Base-by-base conservation (phyloP, 2,797 vertebrate species). In the Perodicticus potto region DNA sequence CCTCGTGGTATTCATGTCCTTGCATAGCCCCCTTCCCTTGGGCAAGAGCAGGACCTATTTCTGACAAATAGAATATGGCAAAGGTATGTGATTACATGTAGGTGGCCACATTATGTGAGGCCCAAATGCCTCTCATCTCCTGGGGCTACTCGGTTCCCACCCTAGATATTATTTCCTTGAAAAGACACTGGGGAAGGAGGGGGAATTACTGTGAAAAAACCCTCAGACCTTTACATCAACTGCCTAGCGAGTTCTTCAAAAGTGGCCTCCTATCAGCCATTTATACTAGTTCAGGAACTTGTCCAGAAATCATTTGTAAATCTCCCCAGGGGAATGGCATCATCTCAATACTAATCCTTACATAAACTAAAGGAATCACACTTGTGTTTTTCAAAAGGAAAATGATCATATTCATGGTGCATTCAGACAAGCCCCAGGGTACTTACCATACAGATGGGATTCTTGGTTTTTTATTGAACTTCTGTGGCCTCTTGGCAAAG, bases 401-500 rank as follows among this genome's bases (percentile, higher is more conserved):
- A 67, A 69, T 3, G 40, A 22, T 8, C 45, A 2, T 6, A 6
- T 27, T 45, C 8, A 3, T 2, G 3, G 59, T 32, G 32, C 55
- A 16, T 57, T 37, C 20, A 65, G 4, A 7, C 2, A 34, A 57
- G 23, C 34, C 43, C 32, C 19, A 12, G 65, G 37, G 25, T 17
- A n/a, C 61, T 53, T 17, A 19, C 16, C 45, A 11, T 25, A 4
- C 0, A 8, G 77, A 22, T n/a, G 34, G 6, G 4, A 32, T 14
- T 82, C 73, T 49, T 6, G 57, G 5, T 7, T 32, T 32, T 7
- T 16, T 37, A 7, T 6, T 49, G 3, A 23, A 25, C 22, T 23
- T 29, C 65, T 59, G 61, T 25, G 40, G 7, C 72, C 73, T 73
- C 45, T 17, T n/a, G 40, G 88, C 7, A 74, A 37, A 65, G 85